Conservation (phyloP, 2,113 vertebrate species). For the Aspiorhynchus laticeps region DNA sequence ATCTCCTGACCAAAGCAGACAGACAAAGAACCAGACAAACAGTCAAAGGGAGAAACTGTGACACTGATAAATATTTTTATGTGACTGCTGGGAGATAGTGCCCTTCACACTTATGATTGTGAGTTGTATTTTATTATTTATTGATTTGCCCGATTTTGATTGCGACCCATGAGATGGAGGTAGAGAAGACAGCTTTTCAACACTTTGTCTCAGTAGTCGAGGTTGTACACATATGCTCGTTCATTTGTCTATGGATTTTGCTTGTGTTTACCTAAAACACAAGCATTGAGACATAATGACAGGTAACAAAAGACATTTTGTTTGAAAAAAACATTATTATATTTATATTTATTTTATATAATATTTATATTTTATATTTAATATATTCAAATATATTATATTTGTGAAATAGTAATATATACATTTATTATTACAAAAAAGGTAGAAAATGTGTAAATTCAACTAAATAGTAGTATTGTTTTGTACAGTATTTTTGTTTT, state of each 20-base stretch:
- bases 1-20: constrained; percentile 4
- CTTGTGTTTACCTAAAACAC: neutral
- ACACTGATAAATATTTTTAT: constrained; percentile 34
- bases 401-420: too few relatives aligned
- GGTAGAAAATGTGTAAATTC: too few relatives aligned
- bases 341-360: too few relatives aligned
- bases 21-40: constrained; percentile 8
- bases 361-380: too few relatives aligned
- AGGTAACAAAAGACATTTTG: neutral
- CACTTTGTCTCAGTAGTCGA: constrained; percentile 18
- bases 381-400: too few relatives aligned
- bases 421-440: too few relatives aligned
- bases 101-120: constrained; percentile 8
- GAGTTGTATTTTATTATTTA: constrained; percentile 36
- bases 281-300: neutral
- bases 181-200: constrained; percentile 5
- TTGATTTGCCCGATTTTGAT: neutral
- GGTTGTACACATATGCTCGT: neutral
- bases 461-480: too few relatives aligned
- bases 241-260: neutral
- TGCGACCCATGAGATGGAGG: constrained; percentile 6
- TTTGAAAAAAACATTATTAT: too few relatives aligned
- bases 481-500: too few relatives aligned
- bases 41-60: neutral
- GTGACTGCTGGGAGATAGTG: constrained; percentile 1